Conservation (phyloP, 2,888 invertebrate genomes). For the Mesopsocus fuscifrons region DNA sequence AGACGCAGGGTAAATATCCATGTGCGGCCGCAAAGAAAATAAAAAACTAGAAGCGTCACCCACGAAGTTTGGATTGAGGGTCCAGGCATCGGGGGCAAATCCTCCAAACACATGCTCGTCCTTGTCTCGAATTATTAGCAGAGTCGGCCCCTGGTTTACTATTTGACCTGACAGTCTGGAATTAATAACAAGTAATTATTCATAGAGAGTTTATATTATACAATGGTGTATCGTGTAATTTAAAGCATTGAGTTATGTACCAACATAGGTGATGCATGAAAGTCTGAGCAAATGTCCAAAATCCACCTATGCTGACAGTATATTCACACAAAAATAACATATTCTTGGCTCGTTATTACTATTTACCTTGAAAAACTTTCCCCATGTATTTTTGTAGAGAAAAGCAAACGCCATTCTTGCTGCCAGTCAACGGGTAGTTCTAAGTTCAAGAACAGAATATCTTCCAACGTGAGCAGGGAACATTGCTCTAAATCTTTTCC, state of each 20-base stretch:
- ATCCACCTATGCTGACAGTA: too few relatives aligned
- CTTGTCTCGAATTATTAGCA: constrained; percentile 66
- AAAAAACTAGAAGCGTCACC: constrained; percentile 46
- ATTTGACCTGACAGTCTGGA: constrained; percentile 37
- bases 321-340: too few relatives aligned
- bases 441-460: constrained; percentile 7
- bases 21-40: constrained; percentile 63
- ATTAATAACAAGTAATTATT: constrained; percentile 7
- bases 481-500: not conserved
- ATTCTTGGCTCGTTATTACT: too few relatives aligned
- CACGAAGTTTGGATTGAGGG: constrained; percentile 51
- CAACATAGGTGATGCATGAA: too few relatives aligned
- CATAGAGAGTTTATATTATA: too few relatives aligned
- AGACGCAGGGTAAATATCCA: constrained; percentile 57
- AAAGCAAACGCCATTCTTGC: constrained; percentile 69
- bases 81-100: constrained; percentile 65
- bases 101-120: constrained; percentile 77
- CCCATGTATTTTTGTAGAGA: constrained; percentile 71
- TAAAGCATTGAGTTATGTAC: too few relatives aligned
- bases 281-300: too few relatives aligned
- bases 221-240: too few relatives aligned
- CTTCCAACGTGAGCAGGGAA: not conserved
- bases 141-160: constrained; percentile 58
- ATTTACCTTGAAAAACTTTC: constrained; percentile 61
- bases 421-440: constrained; percentile 53